Evolutionary conservation across 2,113 vertebrate species (phyloP), one percentile per base, ranked within the genome.

Genomic region (Poecile atricapillus): DNA sequence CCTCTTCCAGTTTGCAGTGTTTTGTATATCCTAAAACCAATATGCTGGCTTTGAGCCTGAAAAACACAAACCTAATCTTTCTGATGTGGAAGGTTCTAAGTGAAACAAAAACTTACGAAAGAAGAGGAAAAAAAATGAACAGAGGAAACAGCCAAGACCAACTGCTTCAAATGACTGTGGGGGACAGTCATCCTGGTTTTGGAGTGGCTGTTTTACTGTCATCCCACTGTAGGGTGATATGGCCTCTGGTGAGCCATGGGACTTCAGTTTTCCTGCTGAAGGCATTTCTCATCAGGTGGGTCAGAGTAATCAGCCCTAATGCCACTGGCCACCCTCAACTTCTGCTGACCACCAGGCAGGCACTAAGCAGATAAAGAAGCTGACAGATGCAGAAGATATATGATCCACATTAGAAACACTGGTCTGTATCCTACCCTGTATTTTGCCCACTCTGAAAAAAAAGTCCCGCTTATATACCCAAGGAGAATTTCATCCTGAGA

Each of bases 11-110:
- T 83, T 31, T 47, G 17, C 82, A 79, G 13, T 43, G 17, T 15
- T 80, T 85, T 90, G 37, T 80, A 77, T 64, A 53, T 83, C 74
- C 43, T 87, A 77, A 84, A 95, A 23, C 17, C 39, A 65, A 81
- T 56, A 64, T 65, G 52, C 12, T 87, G 44, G 3, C 52, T 71
- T 64, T 60, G 60, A 68, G 52, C 49, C 33, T 87, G 64, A 74
- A 89, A 83, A 93, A 43, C 33, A 73, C 15, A 86, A 86, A 74
- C 19, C 13, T 92, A 33, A 15, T 69, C 21, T 19, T 87, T 91
- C 63, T 77, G 39, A 79, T 50, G 11, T 49, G 24, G 23, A 65
- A 82, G 13, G 7, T 73, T 73, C 37, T 69, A 41, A 44, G 13
- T 39, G 52, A 94, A 87, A 65, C 25, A 73, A 74, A 65, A 35